Evolutionary conservation across 1,140 invertebrate genomes (phyloP).

Genomic region (Drosophila cardini): DNA sequence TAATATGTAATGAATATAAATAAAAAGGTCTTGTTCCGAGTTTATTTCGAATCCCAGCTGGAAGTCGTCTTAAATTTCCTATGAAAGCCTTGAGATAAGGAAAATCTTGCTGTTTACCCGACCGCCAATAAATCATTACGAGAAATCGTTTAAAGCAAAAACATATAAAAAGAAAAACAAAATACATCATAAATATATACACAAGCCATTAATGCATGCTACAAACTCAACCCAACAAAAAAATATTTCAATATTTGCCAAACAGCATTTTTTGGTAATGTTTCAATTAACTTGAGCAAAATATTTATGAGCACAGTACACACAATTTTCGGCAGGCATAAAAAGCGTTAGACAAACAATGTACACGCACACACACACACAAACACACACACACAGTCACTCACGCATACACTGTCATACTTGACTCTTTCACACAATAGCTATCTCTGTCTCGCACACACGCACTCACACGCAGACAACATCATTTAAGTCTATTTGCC

Average conservation of each 20-base stretch:
- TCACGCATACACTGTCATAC: background rate
- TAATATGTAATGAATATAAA: too few relatives aligned
- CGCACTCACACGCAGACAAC: conserved; percentile 48
- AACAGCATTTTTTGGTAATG: conserved; percentile 78
- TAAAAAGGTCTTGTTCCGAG: too few relatives aligned
- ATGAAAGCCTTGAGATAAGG: too few relatives aligned
- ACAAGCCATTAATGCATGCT: conserved; percentile 43
- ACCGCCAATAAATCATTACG: conserved; percentile 85
- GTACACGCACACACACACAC: background rate
- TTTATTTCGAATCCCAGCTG: too few relatives aligned
- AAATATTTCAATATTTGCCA: conserved; percentile 76
- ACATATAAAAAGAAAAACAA: conserved; percentile 18
- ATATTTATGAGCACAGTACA: conserved; percentile 75
- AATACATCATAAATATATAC: conserved; percentile 38
- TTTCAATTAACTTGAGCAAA: conserved; percentile 81
- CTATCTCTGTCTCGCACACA: conserved; percentile 6
- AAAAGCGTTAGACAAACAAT: conserved; percentile 56
- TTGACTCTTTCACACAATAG: conserved; percentile 2
- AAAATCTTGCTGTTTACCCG: background rate
- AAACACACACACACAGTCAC: background rate
- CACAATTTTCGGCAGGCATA: conserved; percentile 67
- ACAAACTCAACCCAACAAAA: conserved; percentile 28
- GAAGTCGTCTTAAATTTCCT: too few relatives aligned
- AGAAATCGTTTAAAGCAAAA: conserved; percentile 50
- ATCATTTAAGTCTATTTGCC: conserved; percentile 75